Percentiles rank a stretch among this genome's conserved stretches.
phyloP scores from a whole-genome alignment of 37 sponge, comb jelly and placozoan genomes.

The Axinella damicornis region DNA sequence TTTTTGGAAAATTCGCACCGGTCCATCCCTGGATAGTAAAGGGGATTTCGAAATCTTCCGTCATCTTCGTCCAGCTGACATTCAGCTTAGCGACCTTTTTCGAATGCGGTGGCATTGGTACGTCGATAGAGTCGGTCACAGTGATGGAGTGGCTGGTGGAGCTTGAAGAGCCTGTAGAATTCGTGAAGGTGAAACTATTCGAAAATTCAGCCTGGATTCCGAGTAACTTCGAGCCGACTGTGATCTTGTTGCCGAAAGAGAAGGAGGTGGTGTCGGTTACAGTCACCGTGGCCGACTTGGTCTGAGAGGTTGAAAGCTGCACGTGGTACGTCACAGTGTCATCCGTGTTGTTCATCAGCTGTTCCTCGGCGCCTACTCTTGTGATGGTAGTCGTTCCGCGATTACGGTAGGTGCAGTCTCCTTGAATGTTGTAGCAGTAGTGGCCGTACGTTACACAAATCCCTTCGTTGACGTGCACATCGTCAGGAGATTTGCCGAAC shows the following conservation, averaged over 20 bases:
- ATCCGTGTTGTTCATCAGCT: background rate
- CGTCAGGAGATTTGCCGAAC: background rate
- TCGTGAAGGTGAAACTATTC: constrained; percentile 4
- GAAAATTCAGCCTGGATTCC: constrained; percentile 16
- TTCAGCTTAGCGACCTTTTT: no score
- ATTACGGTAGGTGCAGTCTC: background rate
- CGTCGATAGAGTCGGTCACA: no score
- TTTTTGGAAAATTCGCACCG: no score
- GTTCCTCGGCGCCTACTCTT: background rate
- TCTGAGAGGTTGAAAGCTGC: background rate
- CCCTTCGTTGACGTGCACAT: background rate
- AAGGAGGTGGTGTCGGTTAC: constrained; percentile 12
- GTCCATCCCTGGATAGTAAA: no score
- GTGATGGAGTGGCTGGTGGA: no score
- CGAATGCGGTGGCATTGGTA: no score
- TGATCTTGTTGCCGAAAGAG: background rate
- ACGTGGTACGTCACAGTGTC: background rate
- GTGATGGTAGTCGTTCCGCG: background rate
- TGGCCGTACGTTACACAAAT: background rate
- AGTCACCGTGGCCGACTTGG: constrained; percentile 18
- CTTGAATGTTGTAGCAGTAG: constrained; percentile 16
- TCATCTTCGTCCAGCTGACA: no score
- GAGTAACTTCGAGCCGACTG: background rate
- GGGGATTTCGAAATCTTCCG: no score
- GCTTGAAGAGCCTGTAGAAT: background rate